phyloP scores from a whole-genome alignment of 1,140 invertebrate species.

The Amphibalanus amphitrite region DNA sequence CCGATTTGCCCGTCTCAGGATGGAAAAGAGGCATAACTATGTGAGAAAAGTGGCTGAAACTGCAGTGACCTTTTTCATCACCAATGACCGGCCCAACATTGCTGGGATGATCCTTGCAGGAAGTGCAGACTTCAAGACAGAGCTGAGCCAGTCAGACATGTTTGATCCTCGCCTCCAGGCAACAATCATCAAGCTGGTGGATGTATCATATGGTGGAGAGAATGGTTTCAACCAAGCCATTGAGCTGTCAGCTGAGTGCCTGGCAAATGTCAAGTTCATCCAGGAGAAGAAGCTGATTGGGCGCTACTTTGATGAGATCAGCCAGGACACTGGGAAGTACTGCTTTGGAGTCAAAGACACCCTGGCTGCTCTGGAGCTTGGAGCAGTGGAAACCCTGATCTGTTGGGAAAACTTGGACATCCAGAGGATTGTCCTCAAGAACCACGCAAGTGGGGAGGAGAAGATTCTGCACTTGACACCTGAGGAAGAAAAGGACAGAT shows the following conservation, averaged over 20 bases:
- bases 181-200: constrained; percentile 96
- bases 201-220: constrained; percentile 98
- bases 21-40: constrained; percentile 99
- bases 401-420: constrained; percentile 99
- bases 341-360: constrained; percentile 99
- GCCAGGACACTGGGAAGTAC: constrained; percentile 96
- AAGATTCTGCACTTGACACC: constrained; percentile 87
- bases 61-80: constrained; percentile 90
- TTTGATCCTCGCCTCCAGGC: constrained; percentile 98
- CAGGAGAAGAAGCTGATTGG: constrained; percentile 99
- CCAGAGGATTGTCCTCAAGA: constrained; percentile 81
- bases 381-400: constrained; percentile 94
- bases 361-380: constrained; percentile 85
- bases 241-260: constrained; percentile 89
- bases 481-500: constrained; percentile 96
- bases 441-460: constrained; percentile 72
- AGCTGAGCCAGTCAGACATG: constrained; percentile 99
- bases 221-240: constrained; percentile 99
- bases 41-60: constrained; percentile 96
- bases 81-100: constrained; percentile 94
- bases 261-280: constrained; percentile 99
- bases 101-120: constrained; percentile 94
- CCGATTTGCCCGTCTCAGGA: constrained; percentile 95
- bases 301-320: constrained; percentile 97
- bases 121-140: constrained; percentile 99